Evolutionary conservation across 2,888 invertebrate species (phyloP).

Genomic region (Agelastica alni): DNA sequence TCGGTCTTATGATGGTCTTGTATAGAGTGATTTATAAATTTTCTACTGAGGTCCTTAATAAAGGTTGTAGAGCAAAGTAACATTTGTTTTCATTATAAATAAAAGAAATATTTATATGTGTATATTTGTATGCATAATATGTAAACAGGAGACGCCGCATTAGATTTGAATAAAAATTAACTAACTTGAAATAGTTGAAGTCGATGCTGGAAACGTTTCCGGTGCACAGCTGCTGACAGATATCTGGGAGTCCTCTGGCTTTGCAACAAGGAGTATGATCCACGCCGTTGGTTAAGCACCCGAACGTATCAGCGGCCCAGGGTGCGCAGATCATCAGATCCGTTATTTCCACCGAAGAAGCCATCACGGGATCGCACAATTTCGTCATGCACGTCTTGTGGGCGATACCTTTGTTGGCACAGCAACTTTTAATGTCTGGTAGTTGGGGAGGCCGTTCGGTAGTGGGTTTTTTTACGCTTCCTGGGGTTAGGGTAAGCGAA

Average conservation of each 20-base stretch:
- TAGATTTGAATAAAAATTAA: conserved; percentile 32
- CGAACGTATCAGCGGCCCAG: conserved; percentile 81
- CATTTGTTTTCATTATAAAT: no score
- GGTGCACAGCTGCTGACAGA: conserved; percentile 77
- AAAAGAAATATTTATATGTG: no score
- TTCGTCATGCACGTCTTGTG: conserved; percentile 65
- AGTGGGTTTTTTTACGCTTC: conserved; percentile 63
- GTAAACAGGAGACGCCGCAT: neutral
- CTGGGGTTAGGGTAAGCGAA: conserved; percentile 71
- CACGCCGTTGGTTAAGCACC: conserved; percentile 76
- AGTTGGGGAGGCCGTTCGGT: conserved; percentile 68
- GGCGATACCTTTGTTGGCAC: conserved; percentile 68
- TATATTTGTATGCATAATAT: no score
- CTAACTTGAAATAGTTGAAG: conserved; percentile 82
- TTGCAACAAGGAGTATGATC: conserved; percentile 84
- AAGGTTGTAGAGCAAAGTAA: no score
- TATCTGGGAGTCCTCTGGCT: conserved; percentile 72
- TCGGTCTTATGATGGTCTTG: no score
- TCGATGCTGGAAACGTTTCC: conserved; percentile 79
- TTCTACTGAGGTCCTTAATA: no score
- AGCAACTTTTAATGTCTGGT: conserved; percentile 75
- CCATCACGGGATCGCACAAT: conserved; percentile 74
- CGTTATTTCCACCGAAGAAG: conserved; percentile 64
- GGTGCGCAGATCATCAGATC: conserved; percentile 90
- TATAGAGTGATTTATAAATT: no score